These are phyloP conservation scores for Xyliphius kryptos DNA, from an alignment of 2,113 vertebrate genomes.

Conservation along the genomic window DNA sequence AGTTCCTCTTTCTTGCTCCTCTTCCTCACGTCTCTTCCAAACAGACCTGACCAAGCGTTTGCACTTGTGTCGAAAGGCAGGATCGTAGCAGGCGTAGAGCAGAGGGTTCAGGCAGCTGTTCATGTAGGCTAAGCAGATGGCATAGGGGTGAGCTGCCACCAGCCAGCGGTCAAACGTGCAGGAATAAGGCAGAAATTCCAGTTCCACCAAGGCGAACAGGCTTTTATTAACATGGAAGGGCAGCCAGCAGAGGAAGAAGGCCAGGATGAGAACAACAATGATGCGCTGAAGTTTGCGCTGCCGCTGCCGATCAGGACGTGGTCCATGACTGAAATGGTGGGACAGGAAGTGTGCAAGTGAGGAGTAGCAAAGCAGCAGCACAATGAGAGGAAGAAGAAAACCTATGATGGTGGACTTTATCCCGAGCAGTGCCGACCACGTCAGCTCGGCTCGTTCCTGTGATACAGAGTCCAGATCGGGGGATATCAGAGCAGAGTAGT, in stretches of 20 bases:
- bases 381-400: slow-evolving; percentile 77
- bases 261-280: slow-evolving; percentile 80
- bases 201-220: slow-evolving; percentile 74
- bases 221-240: slow-evolving; percentile 90
- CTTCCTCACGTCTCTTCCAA: slow-evolving; percentile 32
- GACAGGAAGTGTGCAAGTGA: slow-evolving; percentile 80
- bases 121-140: slow-evolving; percentile 82
- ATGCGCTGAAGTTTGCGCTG: slow-evolving; percentile 80
- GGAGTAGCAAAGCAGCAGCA: slow-evolving; percentile 86
- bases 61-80: slow-evolving; percentile 75
- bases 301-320: slow-evolving; percentile 62
- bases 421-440: slow-evolving; percentile 79
- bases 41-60: slow-evolving; percentile 54
- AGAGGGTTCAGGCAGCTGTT: slow-evolving; percentile 96
- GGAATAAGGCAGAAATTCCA: slow-evolving; percentile 75
- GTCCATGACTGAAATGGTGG: slow-evolving; percentile 72
- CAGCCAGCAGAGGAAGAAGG: slow-evolving; percentile 88
- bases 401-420: slow-evolving; percentile 83
- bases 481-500: slow-evolving; percentile 73
- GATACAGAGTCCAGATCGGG: slow-evolving; percentile 51
- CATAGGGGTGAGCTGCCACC: slow-evolving; percentile 81
- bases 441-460: slow-evolving; percentile 59
- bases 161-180: slow-evolving; percentile 75
- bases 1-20: not conserved
- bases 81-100: slow-evolving; percentile 88